Evolutionary conservation across 1,140 invertebrate species (phyloP), one percentile per base, ranked within the genome.

Genomic region (Chlorops oryzae): DNA sequence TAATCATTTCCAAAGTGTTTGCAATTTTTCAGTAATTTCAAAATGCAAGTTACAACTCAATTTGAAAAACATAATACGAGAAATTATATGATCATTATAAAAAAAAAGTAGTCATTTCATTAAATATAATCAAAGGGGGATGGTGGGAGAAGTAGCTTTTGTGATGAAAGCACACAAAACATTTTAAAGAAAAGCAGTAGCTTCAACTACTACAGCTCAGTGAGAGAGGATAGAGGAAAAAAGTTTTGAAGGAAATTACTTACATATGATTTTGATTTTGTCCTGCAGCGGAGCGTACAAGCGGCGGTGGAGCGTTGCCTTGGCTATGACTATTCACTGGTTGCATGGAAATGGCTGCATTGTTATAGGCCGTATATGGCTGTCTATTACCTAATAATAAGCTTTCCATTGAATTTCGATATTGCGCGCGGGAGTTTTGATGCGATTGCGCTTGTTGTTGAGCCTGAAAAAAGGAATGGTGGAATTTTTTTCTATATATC

Each of bases 31-130:
- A 41, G 15, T 17, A 41, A 23, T 41, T 41, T 23, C 25, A 43
- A 45, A 45, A 45, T 39, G 34, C 22, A 32, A 37, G 65, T 65
- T 65, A 65, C 63, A 65, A 65, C 63, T 63, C 65, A 65, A 65
- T 65, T 65, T 65, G 63, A 65, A 65, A 65, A 65, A 65, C 63
- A 65, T 62, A 66, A 63, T 65, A n/a, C n/a, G n/a, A n/a, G n/a
- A n/a, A n/a, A n/a, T n/a, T n/a, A n/a, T n/a, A n/a, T n/a, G n/a
- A n/a, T n/a, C n/a, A n/a, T n/a, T n/a, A n/a, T n/a, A n/a, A n/a
- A n/a, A n/a, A n/a, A n/a, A n/a, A n/a, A n/a, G n/a, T n/a, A n/a
- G n/a, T n/a, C n/a, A n/a, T n/a, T n/a, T n/a, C n/a, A n/a, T n/a
- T n/a, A n/a, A n/a, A n/a, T n/a, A n/a, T n/a, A n/a, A n/a, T n/a